Evolutionary conservation across 2,797 vertebrate genomes (phyloP), one percentile per base, ranked within the genome.

Genomic region (Amazona ochrocephala): DNA sequence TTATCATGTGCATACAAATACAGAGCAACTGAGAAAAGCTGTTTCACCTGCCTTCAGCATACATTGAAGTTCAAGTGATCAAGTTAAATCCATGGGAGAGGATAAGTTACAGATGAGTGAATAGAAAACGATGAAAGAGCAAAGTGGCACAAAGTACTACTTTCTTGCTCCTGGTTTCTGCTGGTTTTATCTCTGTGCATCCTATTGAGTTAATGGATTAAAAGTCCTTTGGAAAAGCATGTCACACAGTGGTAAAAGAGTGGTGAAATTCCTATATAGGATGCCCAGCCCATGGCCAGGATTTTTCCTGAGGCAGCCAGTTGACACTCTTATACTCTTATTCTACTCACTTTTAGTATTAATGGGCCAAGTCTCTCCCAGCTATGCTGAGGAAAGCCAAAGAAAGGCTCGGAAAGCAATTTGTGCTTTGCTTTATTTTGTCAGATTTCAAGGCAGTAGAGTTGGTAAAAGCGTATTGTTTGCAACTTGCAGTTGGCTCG

Each of bases 401-500:
- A 85, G 82, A 92, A 93, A 94, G 65, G 29, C 32, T 84, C 12
- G 0, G 74, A 89, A 95, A 77, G 53, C 44, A 41, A 42, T 82
- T 32, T 74, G n/a, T 84, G 24, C 56, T 77, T 78, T 86, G 24
- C 80, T 81, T 84, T 30, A 41, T 77, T 37, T 68, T 64, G 71
- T 62, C 34, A 41, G 81, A 81, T 65, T 81, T 65, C 42, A 77
- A 65, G 94, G 74, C 90, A 39, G 42, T 41, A 24, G 32, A 54
- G 61, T 32, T 89, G 75, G 90, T 61, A 66, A 32, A 86, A 76
- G 60, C 3, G 0, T 16, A 93, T 93, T 96, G 91, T 95, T 94
- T 88, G 81, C 60, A 56, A 44, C 37, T 81, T 58, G 86, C 42
- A 56, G 85, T 30, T 13, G 0, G 64, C 84, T 76, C 0, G 1